Evolutionary conservation across 2,888 invertebrate species (phyloP).

Genomic region (Harpagoxenus sublaevis): DNA sequence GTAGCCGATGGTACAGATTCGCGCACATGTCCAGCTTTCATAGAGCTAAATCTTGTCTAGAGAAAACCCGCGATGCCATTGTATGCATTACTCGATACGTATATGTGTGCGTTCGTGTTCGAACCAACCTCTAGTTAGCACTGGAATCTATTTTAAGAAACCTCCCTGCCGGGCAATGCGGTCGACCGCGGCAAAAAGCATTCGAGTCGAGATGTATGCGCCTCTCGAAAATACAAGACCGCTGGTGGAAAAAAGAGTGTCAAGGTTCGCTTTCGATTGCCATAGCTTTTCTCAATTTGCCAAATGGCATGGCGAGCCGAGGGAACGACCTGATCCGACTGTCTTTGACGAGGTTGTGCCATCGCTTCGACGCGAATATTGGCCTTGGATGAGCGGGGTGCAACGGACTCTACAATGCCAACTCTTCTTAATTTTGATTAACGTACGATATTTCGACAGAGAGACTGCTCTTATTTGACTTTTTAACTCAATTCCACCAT

Average conservation of each 20-base stretch:
- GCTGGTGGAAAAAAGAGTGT: conserved; percentile 76
- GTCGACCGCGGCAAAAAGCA: conserved; percentile 75
- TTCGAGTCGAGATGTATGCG: conserved; percentile 71
- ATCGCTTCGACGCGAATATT: conserved; percentile 6
- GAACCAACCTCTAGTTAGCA: conserved; percentile 72
- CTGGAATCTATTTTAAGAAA: conserved; percentile 83
- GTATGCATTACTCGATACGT: background rate
- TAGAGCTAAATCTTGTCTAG: conserved; percentile 33
- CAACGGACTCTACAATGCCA: background rate
- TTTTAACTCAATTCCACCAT: background rate
- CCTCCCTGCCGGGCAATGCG: conserved; percentile 76
- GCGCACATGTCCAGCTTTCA: conserved; percentile 14
- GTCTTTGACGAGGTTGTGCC: conserved; percentile 34
- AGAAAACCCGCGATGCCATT: conserved; percentile 1
- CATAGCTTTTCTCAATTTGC: conserved; percentile 74
- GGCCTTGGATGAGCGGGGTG: background rate
- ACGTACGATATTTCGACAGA: background rate
- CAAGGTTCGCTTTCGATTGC: conserved; percentile 83
- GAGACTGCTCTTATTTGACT: background rate
- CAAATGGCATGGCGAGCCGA: conserved; percentile 58
- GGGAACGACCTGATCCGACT: conserved; percentile 14
- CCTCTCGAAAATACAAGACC: conserved; percentile 78
- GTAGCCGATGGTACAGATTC: background rate
- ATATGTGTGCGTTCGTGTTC: conserved; percentile 8
- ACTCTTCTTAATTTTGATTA: background rate